Conservation (phyloP, 2,888 invertebrate species). For the Morpho achilles region DNA sequence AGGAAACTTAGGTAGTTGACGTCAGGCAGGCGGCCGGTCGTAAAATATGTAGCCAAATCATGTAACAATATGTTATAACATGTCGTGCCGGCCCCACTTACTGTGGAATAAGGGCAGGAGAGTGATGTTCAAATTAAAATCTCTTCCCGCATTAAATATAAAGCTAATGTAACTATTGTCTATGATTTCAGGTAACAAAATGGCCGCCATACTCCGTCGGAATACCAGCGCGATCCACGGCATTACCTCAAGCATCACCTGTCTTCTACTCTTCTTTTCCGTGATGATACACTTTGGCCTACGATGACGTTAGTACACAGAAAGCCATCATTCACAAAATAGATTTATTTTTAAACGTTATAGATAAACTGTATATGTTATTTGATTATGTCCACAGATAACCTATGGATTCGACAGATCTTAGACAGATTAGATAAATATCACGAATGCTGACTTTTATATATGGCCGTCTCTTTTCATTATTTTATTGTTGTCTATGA, state of each 20-base stretch:
- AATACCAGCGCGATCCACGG: constrained; percentile 73
- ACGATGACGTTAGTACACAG: constrained; percentile 61
- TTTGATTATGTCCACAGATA: not conserved
- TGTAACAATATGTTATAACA: no score
- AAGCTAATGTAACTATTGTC: not conserved
- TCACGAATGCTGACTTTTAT: no score
- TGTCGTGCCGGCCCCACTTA: no score
- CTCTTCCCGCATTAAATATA: no score
- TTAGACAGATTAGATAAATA: not conserved
- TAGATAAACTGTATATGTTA: constrained; percentile 18
- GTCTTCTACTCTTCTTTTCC: constrained; percentile 58
- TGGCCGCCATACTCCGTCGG: constrained; percentile 71
- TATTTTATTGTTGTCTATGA: no score
- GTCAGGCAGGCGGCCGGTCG: no score
- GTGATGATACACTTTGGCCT: constrained; percentile 60
- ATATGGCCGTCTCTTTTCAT: no score
- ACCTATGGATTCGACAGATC: not conserved
- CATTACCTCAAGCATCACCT: constrained; percentile 66
- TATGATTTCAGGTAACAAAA: constrained; percentile 62
- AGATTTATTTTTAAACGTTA: constrained; percentile 24
- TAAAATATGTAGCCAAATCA: no score
- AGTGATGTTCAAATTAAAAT: no score
- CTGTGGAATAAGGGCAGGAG: no score
- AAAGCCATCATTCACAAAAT: constrained; percentile 16
- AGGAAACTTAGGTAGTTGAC: no score